Percentiles rank a stretch among this genome's conserved stretches.
phyloP scores from a whole-genome alignment of 2,888 invertebrate genomes.

The Diploptera punctata region DNA sequence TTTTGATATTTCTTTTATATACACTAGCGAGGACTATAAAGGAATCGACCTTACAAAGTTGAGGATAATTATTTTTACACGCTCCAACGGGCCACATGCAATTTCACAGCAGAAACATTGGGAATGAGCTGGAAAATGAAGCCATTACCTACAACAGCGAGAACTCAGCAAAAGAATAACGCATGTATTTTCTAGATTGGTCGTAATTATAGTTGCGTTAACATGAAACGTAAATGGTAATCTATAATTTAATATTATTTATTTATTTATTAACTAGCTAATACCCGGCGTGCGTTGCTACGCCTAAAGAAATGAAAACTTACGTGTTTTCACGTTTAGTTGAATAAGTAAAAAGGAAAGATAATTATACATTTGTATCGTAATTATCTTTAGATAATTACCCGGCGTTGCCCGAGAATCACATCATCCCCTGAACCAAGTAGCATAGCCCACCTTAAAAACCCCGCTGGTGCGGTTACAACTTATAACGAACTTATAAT shows the following conservation, averaged over 20 bases:
- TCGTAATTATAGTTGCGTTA: not conserved
- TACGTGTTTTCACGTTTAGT: no score
- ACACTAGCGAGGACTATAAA: not conserved
- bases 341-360: no score
- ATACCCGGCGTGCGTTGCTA: no score
- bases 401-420: no score
- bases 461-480: no score
- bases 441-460: no score
- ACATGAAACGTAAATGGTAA: not conserved
- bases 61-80: conserved; percentile 5
- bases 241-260: not conserved
- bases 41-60: not conserved
- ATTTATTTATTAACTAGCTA: no score
- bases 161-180: not conserved
- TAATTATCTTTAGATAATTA: not conserved
- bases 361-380: no score
- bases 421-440: no score
- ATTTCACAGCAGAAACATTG: not conserved
- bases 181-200: not conserved
- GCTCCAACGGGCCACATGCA: not conserved
- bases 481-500: no score
- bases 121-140: not conserved
- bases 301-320: no score
- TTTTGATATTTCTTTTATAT: not conserved
- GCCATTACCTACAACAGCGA: not conserved